Evolutionary conservation across 2,888 invertebrate genomes (phyloP).

Genomic region (Orchesella flavescens): DNA sequence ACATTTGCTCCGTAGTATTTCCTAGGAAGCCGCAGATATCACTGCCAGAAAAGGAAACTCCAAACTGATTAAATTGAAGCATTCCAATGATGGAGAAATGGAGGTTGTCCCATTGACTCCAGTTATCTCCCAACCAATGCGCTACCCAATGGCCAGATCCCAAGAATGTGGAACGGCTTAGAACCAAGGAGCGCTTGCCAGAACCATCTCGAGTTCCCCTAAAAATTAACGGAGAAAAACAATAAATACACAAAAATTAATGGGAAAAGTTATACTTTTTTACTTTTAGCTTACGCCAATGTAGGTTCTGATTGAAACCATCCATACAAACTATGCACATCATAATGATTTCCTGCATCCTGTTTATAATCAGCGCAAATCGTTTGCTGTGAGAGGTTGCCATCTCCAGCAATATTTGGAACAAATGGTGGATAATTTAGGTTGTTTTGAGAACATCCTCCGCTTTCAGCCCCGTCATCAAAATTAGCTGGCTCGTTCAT

Average conservation of each 20-base stretch:
- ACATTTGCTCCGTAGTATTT: slow-evolving; percentile 77
- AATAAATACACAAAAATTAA: not conserved
- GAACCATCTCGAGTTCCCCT: slow-evolving; percentile 51
- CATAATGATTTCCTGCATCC: slow-evolving; percentile 81
- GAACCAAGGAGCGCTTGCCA: slow-evolving; percentile 82
- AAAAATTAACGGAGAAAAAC: not conserved
- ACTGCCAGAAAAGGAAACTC: slow-evolving; percentile 72
- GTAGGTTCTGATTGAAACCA: slow-evolving; percentile 72
- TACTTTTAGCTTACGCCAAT: slow-evolving; percentile 58
- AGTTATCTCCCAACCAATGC: slow-evolving; percentile 87
- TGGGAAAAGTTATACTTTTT: too few species aligned
- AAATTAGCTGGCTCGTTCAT: slow-evolving; percentile 94
- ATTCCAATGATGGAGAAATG: slow-evolving; percentile 73
- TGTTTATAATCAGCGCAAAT: slow-evolving; percentile 60
- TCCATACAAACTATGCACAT: slow-evolving; percentile 86
- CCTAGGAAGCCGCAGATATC: slow-evolving; percentile 73
- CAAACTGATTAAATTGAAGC: slow-evolving; percentile 74
- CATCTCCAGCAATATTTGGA: slow-evolving; percentile 83
- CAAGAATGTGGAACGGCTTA: slow-evolving; percentile 85
- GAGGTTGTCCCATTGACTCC: slow-evolving; percentile 74
- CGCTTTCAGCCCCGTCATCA: slow-evolving; percentile 78
- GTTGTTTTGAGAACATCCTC: slow-evolving; percentile 77
- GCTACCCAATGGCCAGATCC: slow-evolving; percentile 84
- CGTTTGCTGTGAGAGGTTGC: slow-evolving; percentile 77
- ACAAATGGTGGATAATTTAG: slow-evolving; percentile 82